Conservation (phyloP, 1,140 invertebrate species). For the Adelges cooleyi region DNA sequence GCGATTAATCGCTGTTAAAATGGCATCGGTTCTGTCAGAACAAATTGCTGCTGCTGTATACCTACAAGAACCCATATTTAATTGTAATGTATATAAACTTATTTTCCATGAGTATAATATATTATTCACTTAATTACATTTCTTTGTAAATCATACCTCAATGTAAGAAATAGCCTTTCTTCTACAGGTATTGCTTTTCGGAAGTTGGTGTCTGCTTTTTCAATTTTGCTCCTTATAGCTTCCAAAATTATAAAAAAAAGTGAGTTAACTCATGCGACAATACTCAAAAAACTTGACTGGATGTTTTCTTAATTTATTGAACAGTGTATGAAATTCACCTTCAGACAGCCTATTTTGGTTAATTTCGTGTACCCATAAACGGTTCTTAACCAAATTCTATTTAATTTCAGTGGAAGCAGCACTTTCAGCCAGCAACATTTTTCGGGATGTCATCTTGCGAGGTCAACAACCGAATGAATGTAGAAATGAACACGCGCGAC, state of each 20-base stretch:
- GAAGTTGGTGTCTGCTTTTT: conserved; percentile 1
- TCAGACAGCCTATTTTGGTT: background rate
- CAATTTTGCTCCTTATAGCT: background rate
- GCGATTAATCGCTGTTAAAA: too few species aligned
- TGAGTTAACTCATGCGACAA: background rate
- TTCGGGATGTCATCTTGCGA: background rate
- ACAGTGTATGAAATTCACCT: background rate
- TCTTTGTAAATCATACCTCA: background rate
- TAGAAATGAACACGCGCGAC: too few species aligned
- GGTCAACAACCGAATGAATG: background rate
- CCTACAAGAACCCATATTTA: too few species aligned
- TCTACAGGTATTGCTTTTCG: conserved; percentile 1
- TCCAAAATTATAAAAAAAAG: conserved; percentile 9
- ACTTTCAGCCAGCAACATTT: conserved; percentile 12
- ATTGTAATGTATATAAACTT: background rate
- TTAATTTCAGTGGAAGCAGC: background rate
- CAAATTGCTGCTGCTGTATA: too few species aligned
- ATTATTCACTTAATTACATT: background rate
- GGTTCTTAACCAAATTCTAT: conserved; percentile 5
- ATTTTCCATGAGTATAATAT: background rate
- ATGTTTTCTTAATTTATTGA: conserved; percentile 1
- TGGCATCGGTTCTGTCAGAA: too few species aligned
- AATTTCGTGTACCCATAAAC: conserved; percentile 2
- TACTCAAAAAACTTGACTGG: background rate
- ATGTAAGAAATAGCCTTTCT: background rate